Base-by-base conservation (phyloP, 2,113 vertebrate species). In the Telmatochromis sp. region DNA sequence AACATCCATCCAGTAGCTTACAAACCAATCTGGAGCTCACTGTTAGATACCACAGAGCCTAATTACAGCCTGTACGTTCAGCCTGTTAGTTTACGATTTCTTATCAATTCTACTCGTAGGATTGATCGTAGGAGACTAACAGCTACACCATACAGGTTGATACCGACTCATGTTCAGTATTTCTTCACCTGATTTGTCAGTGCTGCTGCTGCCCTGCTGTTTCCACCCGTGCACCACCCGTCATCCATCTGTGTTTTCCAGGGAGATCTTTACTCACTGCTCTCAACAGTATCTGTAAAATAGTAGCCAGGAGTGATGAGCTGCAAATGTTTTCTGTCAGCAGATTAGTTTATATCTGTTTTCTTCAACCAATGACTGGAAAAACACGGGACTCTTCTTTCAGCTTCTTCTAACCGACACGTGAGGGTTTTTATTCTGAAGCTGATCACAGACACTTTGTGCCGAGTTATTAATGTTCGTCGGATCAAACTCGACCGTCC, bases 21-120 rank as follows among this genome's bases (percentile, higher is more conserved):
- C 14, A 73, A 73, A 73, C 21, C 21, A 73, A 42, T 17, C 40
- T 73, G 21, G 68, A 45, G 8, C 13, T 10, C n/a, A 26, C 4
- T 23, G 65, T 45, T 73, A 73, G 37, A 45, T 6, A 73, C 65
- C 65, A 73, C 37, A 33, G 58, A 35, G 58, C 15, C 58, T 33
- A 63, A 35, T 63, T 63, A 63, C 28, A 63, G 28, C 28, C 57
- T 60, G 57, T 33, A 60, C 13, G 0, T 58, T 58, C 55, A 58
- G 13, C 55, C 2, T 9, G 26, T 9, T 31, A 11, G 15, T 19
- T 63, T 19, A 63, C 0, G 0, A 11, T 11, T 35, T 63, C 58
- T 63, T n/a, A 63, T n/a, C 58, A n/a, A 35, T 63, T 19, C 1
- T 63, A 63, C 58, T 7, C 1, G 0, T 35, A 19, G 31, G 58